Evolutionary conservation across 2,797 vertebrate species (phyloP).

Genomic region (Poecilia velifera): DNA sequence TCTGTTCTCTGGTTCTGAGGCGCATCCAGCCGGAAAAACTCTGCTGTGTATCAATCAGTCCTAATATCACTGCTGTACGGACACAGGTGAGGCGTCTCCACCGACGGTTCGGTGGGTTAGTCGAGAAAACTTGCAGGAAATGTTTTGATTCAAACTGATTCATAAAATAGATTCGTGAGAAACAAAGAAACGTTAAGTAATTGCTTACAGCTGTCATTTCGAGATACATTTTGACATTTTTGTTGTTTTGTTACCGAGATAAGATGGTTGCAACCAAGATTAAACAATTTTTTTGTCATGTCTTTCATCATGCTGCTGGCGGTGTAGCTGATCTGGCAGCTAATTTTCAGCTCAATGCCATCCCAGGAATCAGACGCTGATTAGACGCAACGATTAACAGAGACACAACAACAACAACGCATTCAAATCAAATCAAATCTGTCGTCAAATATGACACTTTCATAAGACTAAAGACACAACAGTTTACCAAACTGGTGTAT

Average conservation of each 20-base stretch:
- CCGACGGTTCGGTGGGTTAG: not conserved
- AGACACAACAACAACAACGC: slow-evolving; percentile 33
- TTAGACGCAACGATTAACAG: slow-evolving; percentile 34
- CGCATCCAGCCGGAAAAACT: slow-evolving; percentile 60
- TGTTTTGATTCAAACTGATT: not conserved
- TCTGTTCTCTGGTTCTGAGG: slow-evolving; percentile 43
- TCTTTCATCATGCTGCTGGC: slow-evolving; percentile 44
- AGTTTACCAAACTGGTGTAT: slow-evolving; percentile 24
- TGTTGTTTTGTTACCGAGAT: too few relatives aligned
- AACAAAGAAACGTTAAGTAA: not conserved
- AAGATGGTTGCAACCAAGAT: too few relatives aligned
- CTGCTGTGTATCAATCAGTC: slow-evolving; percentile 60
- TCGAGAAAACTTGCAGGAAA: not conserved
- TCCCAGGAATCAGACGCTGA: slow-evolving; percentile 32
- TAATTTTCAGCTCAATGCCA: slow-evolving; percentile 24
- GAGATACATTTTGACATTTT: not conserved
- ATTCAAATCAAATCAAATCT: not conserved
- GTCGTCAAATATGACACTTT: not conserved
- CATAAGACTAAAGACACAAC: slow-evolving; percentile 13
- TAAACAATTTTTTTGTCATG: too few relatives aligned
- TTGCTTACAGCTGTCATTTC: not conserved
- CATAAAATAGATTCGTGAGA: not conserved
- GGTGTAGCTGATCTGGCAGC: slow-evolving; percentile 42
- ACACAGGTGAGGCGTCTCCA: slow-evolving; percentile 19
- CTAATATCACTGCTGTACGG: slow-evolving; percentile 42